phyloP scores from a whole-genome alignment of 2,888 invertebrate species.

The Lacanobia wlatinum region DNA sequence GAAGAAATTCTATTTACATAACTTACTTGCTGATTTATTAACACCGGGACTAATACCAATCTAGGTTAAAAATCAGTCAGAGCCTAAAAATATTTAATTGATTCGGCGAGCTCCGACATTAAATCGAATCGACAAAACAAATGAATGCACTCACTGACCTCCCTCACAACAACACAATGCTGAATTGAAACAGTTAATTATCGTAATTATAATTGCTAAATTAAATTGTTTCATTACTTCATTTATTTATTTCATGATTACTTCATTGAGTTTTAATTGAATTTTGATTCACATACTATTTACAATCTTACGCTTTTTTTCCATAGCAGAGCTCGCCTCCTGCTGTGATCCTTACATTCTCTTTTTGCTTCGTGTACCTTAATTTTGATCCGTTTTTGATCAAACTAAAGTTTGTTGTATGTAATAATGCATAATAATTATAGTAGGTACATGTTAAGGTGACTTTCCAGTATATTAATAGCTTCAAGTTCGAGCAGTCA shows the following conservation, averaged over 20 bases:
- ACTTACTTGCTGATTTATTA: not conserved
- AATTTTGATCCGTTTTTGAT: not conserved
- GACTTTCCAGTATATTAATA: not conserved
- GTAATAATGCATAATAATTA: not conserved
- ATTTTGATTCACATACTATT: not conserved
- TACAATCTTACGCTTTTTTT: not conserved
- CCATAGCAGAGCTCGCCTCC: not conserved
- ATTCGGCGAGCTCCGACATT: not conserved
- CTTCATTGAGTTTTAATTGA: conserved; percentile 2
- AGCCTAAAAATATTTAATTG: conserved; percentile 6
- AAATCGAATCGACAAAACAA: conserved; percentile 22
- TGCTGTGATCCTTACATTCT: not conserved
- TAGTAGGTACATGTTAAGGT: conserved; percentile 5
- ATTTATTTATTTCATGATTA: too few species aligned
- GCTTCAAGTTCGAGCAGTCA: not conserved
- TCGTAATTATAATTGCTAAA: conserved; percentile 44
- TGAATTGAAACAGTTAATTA: conserved; percentile 26
- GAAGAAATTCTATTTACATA: not conserved
- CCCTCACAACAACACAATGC: conserved; percentile 13
- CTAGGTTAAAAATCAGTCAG: not conserved
- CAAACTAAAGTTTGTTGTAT: not conserved
- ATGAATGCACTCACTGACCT: conserved; percentile 38
- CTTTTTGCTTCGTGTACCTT: not conserved
- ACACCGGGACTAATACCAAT: not conserved
- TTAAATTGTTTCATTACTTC: not conserved